Evolutionary conservation across 2,113 vertebrate genomes (phyloP), one percentile per base, ranked within the genome.

Genomic region (Gracilinanus agilis): DNA sequence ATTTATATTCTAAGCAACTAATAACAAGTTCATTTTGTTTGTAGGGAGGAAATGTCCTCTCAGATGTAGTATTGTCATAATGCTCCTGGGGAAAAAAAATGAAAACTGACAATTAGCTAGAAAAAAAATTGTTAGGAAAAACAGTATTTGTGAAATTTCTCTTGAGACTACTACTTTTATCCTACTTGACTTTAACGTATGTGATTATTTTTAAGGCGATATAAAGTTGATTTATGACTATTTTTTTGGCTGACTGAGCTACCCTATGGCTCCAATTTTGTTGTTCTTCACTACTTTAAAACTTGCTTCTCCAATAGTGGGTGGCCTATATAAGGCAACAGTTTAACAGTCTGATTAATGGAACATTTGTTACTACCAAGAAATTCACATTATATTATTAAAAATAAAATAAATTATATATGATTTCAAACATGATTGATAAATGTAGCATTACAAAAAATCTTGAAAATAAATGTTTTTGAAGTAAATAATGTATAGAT

Each of bases 331-430:
- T 44, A 34, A 83, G 19, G 44, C 94, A 90, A 16, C 88, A 93
- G 61, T 89, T 92, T 67, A 94, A n/a, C 94, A 93, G 94, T 93
- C 94, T 96, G 94, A 94, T 90, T 95, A 96, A 97, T 96, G 94
- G 94, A 90, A 95, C 93, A 96, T 97, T 95, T 91, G 96, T 55
- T 92, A 54, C 67, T 95, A 88, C 93, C 93, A 89, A 89, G 67
- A 93, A 27, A 93, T 93, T 58, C 93, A 96, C 90, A 67, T 2
- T 25, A 58, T 90, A 34, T 9, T 90, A 91, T 67, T 96, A 92
- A 93, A 93, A 91, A 95, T 93, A 93, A 97, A 96, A 94, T 96
- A 93, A 96, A 53, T 95, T 96, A 91, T 91, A 92, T 90, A 95
- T 95, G 27, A 29, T 93, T 90, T 94, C 61, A 96, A 91, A n/a